These are phyloP conservation scores for Ectropis grisescens DNA, from an alignment of 1,140 invertebrate species.

Conservation along the genomic window DNA sequence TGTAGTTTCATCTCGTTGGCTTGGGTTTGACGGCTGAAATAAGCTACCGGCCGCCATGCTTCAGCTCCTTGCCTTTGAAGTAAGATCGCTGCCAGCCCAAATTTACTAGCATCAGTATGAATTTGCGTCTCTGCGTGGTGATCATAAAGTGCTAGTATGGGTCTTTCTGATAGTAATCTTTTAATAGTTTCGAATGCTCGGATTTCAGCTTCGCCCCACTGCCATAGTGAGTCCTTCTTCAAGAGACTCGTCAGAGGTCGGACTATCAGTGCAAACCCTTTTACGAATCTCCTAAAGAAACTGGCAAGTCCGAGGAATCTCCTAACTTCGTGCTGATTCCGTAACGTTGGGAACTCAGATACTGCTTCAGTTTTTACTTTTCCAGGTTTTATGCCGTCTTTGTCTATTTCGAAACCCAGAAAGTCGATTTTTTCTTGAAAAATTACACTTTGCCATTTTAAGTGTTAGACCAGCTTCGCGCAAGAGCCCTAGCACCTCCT, in stretches of 20 bases:
- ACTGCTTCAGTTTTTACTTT: conserved; percentile 28
- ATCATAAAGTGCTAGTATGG: conserved; percentile 15
- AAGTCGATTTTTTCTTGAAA: conserved; percentile 23
- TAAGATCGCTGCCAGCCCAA: conserved; percentile 17
- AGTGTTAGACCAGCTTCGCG: conserved; percentile 15
- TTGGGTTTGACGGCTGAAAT: conserved; percentile 20
- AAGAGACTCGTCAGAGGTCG: conserved; percentile 23
- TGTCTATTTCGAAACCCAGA: conserved; percentile 24
- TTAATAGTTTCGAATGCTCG: conserved; percentile 3
- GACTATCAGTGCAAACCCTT: conserved; percentile 23
- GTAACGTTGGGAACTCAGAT: conserved; percentile 20
- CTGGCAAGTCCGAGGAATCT: conserved; percentile 36
- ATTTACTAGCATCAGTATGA: conserved; percentile 20
- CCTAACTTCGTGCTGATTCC: conserved; percentile 26
- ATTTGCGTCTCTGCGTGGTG: conserved; percentile 11
- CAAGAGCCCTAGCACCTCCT: conserved; percentile 5
- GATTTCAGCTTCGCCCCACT: conserved; percentile 6
- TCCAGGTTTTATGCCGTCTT: conserved; percentile 25
- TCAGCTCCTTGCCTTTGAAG: conserved; percentile 10
- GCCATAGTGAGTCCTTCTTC: conserved; percentile 19
- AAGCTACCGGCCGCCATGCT: conserved; percentile 13
- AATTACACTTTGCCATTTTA: conserved; percentile 31
- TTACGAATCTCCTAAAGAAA: conserved; percentile 41
- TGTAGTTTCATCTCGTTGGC: conserved; percentile 8
- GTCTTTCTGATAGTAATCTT: conserved; percentile 4